Evolutionary conservation across 35 echinoderm and acorn worm species (phyloP).

Genomic region (Lytechinus pictus): DNA sequence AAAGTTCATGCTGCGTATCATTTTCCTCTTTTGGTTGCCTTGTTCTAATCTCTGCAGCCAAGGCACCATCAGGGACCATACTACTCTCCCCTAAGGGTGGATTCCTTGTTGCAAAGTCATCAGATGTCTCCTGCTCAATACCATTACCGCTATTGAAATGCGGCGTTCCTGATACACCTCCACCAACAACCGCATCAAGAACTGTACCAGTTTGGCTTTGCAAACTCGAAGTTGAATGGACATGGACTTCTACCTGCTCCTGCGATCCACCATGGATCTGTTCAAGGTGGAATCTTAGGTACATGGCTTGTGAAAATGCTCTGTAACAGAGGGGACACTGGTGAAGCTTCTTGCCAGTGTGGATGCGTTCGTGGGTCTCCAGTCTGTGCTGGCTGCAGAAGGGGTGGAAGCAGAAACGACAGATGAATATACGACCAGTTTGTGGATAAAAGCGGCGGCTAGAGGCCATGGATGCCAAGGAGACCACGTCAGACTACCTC

Average conservation of each 20-base stretch:
- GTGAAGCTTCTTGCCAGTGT: neutral
- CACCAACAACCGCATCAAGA: neutral
- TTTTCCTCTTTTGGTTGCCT: too few relatives aligned
- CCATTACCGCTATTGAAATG: neutral
- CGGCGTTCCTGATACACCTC: too few relatives aligned
- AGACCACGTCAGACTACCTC: too few relatives aligned
- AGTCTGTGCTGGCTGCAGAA: constrained; percentile 50
- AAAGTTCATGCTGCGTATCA: too few relatives aligned
- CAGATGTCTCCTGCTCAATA: neutral
- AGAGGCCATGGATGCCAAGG: too few relatives aligned
- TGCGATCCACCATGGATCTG: constrained; percentile 40
- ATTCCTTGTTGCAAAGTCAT: too few relatives aligned
- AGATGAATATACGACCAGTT: neutral
- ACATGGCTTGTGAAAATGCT: constrained; percentile 18
- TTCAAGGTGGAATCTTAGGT: constrained; percentile 33
- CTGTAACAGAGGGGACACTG: neutral
- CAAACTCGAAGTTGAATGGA: neutral
- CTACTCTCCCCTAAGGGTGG: too few relatives aligned
- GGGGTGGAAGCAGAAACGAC: constrained; percentile 24
- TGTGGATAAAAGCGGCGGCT: neutral
- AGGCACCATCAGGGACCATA: too few relatives aligned
- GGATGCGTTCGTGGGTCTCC: constrained; percentile 41
- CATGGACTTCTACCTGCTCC: neutral
- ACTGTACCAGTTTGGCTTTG: neutral
- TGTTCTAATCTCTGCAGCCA: too few relatives aligned